These are phyloP conservation scores for Ictalurus punctatus DNA, from an alignment of 2,113 vertebrate species.

Conservation along the genomic window DNA sequence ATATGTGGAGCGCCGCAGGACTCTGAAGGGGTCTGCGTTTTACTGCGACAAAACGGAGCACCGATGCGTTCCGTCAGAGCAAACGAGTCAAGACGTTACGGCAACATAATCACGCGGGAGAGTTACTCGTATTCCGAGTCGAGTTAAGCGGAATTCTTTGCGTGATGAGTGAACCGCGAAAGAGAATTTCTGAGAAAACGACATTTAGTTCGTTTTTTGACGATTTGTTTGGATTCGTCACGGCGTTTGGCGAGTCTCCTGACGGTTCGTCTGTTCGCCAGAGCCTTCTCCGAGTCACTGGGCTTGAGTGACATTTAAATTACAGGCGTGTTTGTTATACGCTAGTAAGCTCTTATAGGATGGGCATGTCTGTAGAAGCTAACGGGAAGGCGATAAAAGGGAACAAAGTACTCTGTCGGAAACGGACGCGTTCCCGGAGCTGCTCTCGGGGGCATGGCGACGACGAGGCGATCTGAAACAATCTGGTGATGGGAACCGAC, in stretches of 20 bases:
- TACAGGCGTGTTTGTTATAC: conserved; percentile 47
- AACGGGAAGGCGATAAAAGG: conserved; percentile 57
- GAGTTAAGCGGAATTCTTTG: not conserved
- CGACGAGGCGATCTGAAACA: not conserved
- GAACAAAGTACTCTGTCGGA: conserved; percentile 7
- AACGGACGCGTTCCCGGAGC: not conserved
- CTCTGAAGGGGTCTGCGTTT: not conserved
- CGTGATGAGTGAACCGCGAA: not conserved
- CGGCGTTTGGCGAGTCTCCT: conserved; percentile 17
- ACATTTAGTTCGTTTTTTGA: not conserved
- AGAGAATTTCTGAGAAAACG: not conserved
- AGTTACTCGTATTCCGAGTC: not conserved
- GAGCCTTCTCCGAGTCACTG: conserved; percentile 30
- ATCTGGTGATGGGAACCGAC: not conserved
- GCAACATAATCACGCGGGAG: not conserved
- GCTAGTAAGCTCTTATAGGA: conserved; percentile 32
- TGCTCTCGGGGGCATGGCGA: not conserved
- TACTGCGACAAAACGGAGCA: not conserved
- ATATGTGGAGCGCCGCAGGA: not conserved
- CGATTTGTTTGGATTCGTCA: not conserved
- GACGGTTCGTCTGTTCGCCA: conserved; percentile 23
- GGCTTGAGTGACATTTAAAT: conserved; percentile 57
- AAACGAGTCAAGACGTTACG: not conserved
- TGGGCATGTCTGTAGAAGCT: conserved; percentile 38
- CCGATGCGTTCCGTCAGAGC: not conserved